A percentile compares a stretch with the other conserved stretches of the same genome.
Evolutionary conservation across 1,140 invertebrate genomes (phyloP).

Genomic region (Laupala kohalensis): DNA sequence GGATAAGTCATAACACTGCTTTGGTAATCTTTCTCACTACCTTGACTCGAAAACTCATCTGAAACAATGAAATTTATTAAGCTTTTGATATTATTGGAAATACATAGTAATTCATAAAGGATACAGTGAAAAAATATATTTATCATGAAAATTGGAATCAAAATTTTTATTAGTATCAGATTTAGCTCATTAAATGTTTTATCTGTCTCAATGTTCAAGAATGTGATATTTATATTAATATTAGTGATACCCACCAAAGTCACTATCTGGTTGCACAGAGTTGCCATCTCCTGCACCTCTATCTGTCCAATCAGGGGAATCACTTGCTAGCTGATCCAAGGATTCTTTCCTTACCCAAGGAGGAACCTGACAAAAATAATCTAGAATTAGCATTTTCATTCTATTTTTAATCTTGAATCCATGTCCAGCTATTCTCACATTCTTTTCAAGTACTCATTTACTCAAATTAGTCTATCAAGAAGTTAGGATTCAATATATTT

Average conservation of each 20-base stretch:
- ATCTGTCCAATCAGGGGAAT: conserved; percentile 49
- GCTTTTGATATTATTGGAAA: background rate
- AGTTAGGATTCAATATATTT: no score
- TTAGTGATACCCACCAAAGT: conserved; percentile 48
- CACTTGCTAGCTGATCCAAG: conserved; percentile 41
- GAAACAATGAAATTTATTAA: background rate
- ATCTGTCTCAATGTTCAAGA: no score
- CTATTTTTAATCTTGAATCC: background rate
- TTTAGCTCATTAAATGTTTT: background rate
- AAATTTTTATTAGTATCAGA: background rate
- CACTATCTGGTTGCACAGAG: conserved; percentile 65
- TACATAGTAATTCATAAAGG: background rate
- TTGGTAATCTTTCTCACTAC: conserved; percentile 30
- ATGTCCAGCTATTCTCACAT: no score
- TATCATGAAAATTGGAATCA: background rate
- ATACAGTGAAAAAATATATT: background rate
- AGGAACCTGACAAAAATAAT: conserved; percentile 43
- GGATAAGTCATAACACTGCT: conserved; percentile 17
- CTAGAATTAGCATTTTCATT: background rate
- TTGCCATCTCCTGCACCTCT: conserved; percentile 69
- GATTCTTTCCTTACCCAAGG: conserved; percentile 56
- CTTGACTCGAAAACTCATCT: conserved; percentile 65
- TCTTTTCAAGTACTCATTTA: no score
- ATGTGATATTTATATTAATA: no score
- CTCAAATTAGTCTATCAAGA: no score